Evolutionary conservation across 2,888 invertebrate genomes (phyloP).

Genomic region (Dolomedes plantarius): DNA sequence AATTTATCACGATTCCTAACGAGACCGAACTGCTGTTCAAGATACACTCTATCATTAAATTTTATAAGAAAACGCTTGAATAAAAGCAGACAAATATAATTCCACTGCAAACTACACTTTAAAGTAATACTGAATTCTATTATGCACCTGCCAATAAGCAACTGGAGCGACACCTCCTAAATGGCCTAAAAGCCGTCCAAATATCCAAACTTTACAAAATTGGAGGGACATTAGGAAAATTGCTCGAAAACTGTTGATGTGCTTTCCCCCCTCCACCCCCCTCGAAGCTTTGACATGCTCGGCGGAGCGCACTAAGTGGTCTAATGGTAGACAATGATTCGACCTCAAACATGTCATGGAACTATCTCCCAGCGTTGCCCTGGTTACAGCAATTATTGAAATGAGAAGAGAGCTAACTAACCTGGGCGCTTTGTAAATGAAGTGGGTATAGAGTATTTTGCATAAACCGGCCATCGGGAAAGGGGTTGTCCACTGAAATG

Average conservation of each 20-base stretch:
- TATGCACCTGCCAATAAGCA: neutral
- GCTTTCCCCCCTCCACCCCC: neutral
- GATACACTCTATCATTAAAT: too few species aligned
- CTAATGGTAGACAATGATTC: slow-evolving; percentile 66
- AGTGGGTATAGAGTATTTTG: slow-evolving; percentile 35
- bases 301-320: slow-evolving; percentile 55
- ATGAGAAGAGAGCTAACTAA: slow-evolving; percentile 61
- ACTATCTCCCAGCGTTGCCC: slow-evolving; percentile 34
- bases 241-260: slow-evolving; percentile 57
- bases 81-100: too few species aligned
- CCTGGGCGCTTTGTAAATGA: neutral
- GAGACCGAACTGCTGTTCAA: too few species aligned
- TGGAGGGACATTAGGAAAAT: slow-evolving; percentile 63
- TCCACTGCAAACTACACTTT: too few species aligned
- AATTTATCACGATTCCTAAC: too few species aligned
- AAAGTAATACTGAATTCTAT: too few species aligned
- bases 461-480: slow-evolving; percentile 47
- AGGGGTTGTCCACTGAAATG: neutral
- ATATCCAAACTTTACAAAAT: slow-evolving; percentile 27
- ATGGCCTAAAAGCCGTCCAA: neutral
- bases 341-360: slow-evolving; percentile 65
- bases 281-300: slow-evolving; percentile 54
- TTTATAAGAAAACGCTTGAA: too few species aligned
- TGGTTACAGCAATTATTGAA: slow-evolving; percentile 54
- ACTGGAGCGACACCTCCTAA: slow-evolving; percentile 22